These are phyloP conservation scores for Lucilia cuprina DNA, from an alignment of 1,140 invertebrate species.

Conservation along the genomic window DNA sequence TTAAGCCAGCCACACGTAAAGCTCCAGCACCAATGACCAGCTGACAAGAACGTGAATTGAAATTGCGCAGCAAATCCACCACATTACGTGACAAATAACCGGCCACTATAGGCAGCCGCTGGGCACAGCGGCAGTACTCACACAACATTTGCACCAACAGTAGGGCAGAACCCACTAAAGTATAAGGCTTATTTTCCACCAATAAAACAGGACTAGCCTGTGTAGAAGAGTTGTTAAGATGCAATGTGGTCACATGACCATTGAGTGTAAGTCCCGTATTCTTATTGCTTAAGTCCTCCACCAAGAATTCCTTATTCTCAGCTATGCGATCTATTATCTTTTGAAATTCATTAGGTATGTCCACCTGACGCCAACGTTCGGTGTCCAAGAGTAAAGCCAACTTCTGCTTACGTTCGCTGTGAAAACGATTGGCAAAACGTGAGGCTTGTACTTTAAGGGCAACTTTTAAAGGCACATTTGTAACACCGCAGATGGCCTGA, in stretches of 20 bases:
- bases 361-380: slow-evolving; percentile 93
- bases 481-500: slow-evolving; percentile 78
- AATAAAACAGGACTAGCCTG: slow-evolving; percentile 68
- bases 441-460: slow-evolving; percentile 88
- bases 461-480: slow-evolving; percentile 78
- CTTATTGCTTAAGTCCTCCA: background rate
- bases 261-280: background rate
- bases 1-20: slow-evolving; percentile 90
- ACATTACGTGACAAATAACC: slow-evolving; percentile 79
- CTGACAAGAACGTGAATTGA: slow-evolving; percentile 93
- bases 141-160: slow-evolving; percentile 86
- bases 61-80: slow-evolving; percentile 85
- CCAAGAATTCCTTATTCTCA: slow-evolving; percentile 61
- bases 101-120: slow-evolving; percentile 71
- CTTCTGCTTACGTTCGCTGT: slow-evolving; percentile 86
- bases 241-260: slow-evolving; percentile 46
- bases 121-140: slow-evolving; percentile 86
- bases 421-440: slow-evolving; percentile 90
- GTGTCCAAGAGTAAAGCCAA: slow-evolving; percentile 84
- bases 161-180: slow-evolving; percentile 85
- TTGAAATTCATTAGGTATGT: slow-evolving; percentile 88
- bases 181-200: slow-evolving; percentile 82
- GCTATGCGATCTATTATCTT: slow-evolving; percentile 79
- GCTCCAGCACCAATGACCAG: slow-evolving; percentile 95
- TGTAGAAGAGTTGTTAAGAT: slow-evolving; percentile 46